A percentile compares a stretch with the other conserved stretches of the same genome.
phyloP scores from a whole-genome alignment of 2,888 invertebrate genomes.

The Acleris literana region DNA sequence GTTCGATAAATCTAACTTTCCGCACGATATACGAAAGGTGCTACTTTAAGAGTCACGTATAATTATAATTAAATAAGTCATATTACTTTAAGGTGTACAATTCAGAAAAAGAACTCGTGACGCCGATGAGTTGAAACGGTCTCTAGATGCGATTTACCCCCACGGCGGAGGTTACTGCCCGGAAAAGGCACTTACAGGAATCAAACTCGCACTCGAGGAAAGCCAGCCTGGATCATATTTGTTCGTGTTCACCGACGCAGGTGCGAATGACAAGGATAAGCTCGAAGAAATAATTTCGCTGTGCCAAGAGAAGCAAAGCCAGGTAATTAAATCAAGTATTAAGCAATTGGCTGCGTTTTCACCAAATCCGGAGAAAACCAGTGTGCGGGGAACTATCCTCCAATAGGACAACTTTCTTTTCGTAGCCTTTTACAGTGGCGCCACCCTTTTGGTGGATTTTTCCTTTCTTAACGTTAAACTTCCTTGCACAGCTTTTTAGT shows the following conservation, averaged over 20 bases:
- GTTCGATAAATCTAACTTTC: no score
- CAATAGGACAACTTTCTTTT: no score
- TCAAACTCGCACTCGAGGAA: constrained; percentile 42
- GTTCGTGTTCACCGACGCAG: constrained; percentile 54
- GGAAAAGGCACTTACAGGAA: constrained; percentile 47
- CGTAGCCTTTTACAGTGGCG: no score
- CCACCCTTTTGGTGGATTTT: no score
- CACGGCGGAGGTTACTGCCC: constrained; percentile 41
- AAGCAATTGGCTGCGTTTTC: no score
- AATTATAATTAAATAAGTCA: no score
- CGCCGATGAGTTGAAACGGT: constrained; percentile 8
- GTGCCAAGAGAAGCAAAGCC: constrained; percentile 46
- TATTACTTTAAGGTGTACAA: not conserved
- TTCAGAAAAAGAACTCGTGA: constrained; percentile 11
- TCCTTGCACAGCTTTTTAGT: no score
- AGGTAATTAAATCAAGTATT: constrained; percentile 4
- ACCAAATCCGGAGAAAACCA: no score
- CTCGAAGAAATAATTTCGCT: constrained; percentile 40
- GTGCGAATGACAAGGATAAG: constrained; percentile 44
- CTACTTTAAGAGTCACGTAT: no score
- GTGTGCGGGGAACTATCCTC: no score
- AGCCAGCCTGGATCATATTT: constrained; percentile 48
- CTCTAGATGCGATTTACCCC: constrained; percentile 5
- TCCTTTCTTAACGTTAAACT: no score
- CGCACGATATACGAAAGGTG: no score